Evolutionary conservation across 2,888 invertebrate genomes (phyloP).

Genomic region (Tridacna gigas): DNA sequence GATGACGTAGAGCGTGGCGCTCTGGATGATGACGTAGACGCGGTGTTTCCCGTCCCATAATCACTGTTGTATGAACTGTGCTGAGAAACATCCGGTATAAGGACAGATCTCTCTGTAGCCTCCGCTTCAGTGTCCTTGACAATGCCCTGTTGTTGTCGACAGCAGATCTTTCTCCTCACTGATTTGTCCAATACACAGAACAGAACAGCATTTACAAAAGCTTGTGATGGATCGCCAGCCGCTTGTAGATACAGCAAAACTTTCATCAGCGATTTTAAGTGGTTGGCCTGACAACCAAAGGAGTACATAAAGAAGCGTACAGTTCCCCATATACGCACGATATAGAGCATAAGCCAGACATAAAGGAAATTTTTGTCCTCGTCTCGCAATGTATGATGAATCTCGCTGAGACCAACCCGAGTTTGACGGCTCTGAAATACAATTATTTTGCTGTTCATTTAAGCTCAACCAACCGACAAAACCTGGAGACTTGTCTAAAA

Average conservation of each 20-base stretch:
- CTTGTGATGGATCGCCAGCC: conserved; percentile 59
- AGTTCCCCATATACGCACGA: conserved; percentile 61
- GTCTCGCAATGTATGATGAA: conserved; percentile 43
- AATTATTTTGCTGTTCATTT: not conserved
- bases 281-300: not conserved
- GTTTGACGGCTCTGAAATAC: conserved; percentile 11
- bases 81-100: not conserved
- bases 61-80: not conserved
- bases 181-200: conserved; percentile 60
- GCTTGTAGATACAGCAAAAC: conserved; percentile 55
- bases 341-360: conserved; percentile 57
- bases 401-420: not conserved
- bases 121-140: not conserved
- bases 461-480: too few relatives aligned
- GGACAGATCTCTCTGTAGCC: not conserved
- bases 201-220: conserved; percentile 58
- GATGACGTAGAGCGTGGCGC: not conserved
- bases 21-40: not conserved
- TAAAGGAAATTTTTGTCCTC: conserved; percentile 61
- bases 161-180: conserved; percentile 25
- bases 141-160: not conserved
- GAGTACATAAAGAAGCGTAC: conserved; percentile 48
- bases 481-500: too few relatives aligned
- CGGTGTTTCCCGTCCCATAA: conserved; percentile 17
- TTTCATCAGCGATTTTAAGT: not conserved